Base-by-base conservation (phyloP, 2,113 vertebrate genomes). In the Pygathrix nemaeus region DNA sequence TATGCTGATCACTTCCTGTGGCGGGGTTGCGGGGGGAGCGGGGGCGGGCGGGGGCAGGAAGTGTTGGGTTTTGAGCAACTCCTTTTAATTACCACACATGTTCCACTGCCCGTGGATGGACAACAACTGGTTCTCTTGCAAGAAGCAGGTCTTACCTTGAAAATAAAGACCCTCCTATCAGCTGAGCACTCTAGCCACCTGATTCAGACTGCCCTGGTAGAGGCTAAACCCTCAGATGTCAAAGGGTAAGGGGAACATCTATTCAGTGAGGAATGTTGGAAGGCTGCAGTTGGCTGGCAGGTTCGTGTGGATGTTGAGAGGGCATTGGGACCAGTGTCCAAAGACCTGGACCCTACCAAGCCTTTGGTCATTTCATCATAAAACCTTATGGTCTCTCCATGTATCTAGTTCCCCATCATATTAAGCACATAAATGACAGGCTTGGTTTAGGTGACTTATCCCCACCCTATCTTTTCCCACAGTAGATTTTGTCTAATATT, bases 251-350 rank as follows among this genome's bases (percentile, higher is more conserved):
- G 10, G 10, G 35, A 40, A 8, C 1, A 32, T 40, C 5, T 12
- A 25, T 17, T 82, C 68, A 61, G 0, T 27, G 30, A 66, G 16
- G 21, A n/a, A 16, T n/a, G 5, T 8, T 35, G 66, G 16, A 52
- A 94, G 21, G 17, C 55, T 95, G 40, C 5, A 35, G 25, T 66
- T 9, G 9, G 45, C 21, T 43, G 45, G 30, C 17, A 18, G 9
- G 3, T 25, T 8, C 14, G 23, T 0, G 2, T 14, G 1, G 8
- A 13, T 52, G 3, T 25, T 68, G 18, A 18, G 32, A 72, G 30
- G 43, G 50, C 57, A 4, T 20, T 25, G 14, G 12, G 8, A 18
- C 38, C 5, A 38, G 48, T 1, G 1, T 25, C 10, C 57, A 38
- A 35, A 52, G 2, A 73, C 10, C 35, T 38, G 32, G 3, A 20